phyloP scores from a whole-genome alignment of 2,888 invertebrate species.

The Tortricodes alternella region DNA sequence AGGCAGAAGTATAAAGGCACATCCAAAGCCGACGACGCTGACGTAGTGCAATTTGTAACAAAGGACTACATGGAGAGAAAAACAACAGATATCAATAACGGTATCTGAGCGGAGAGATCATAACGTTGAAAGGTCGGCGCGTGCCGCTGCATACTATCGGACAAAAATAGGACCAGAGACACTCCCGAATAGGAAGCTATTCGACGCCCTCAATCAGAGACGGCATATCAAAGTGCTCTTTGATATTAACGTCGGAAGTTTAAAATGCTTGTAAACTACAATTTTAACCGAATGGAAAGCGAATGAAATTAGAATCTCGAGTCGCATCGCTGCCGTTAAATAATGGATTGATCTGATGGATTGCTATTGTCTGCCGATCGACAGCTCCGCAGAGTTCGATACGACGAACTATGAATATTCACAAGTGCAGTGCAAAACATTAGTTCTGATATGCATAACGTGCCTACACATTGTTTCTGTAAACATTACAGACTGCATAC shows the following conservation, averaged over 20 bases:
- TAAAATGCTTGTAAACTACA: conserved; percentile 3
- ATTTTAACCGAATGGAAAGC: conserved; percentile 14
- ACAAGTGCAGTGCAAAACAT: conserved; percentile 15
- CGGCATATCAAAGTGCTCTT: conserved; percentile 23
- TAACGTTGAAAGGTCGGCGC: conserved; percentile 64
- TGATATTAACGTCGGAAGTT: conserved; percentile 11
- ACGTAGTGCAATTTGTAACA: conserved; percentile 36
- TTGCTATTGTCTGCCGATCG: conserved; percentile 15
- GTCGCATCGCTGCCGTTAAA: conserved; percentile 15
- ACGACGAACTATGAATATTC: conserved; percentile 22
- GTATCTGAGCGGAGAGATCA: conserved; percentile 61
- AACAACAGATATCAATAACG: conserved; percentile 52
- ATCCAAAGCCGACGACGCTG: no score
- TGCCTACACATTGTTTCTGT: background rate
- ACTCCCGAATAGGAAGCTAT: conserved; percentile 71
- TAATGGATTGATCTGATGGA: conserved; percentile 22
- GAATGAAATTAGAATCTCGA: conserved; percentile 8
- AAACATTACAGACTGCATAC: conserved; percentile 13
- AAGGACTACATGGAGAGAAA: conserved; percentile 34
- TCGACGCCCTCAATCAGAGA: conserved; percentile 51
- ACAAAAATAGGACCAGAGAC: conserved; percentile 73
- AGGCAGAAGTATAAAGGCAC: no score
- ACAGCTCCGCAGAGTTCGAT: conserved; percentile 1
- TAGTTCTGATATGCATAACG: conserved; percentile 21
- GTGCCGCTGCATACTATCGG: conserved; percentile 66